Conservation (phyloP, 2,113 vertebrate genomes). For the Onychostoma macrolepis region DNA sequence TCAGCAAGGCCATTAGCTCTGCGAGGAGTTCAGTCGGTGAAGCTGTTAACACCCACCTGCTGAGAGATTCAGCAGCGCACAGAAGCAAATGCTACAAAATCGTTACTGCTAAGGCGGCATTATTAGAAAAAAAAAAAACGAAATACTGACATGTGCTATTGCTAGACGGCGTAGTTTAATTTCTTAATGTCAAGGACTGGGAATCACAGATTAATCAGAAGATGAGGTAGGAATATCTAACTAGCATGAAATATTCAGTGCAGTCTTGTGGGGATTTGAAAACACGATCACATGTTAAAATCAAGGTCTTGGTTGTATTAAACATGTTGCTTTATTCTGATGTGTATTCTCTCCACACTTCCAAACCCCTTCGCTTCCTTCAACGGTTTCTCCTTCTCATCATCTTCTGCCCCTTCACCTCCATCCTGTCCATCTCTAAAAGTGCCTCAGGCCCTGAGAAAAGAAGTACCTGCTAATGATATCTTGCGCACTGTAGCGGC, state of each 20-base stretch:
- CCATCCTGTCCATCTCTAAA: constrained; percentile 49
- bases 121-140: not conserved
- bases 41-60: not conserved
- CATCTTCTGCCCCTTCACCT: not conserved
- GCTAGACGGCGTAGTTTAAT: not conserved
- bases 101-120: not conserved
- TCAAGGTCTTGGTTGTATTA: not conserved
- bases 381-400: constrained; percentile 3
- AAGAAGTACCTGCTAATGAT: constrained; percentile 69
- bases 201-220: not conserved
- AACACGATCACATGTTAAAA: not conserved
- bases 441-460: constrained; percentile 62
- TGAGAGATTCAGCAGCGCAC: not conserved
- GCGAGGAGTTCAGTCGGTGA: not conserved
- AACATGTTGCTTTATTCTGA: not conserved
- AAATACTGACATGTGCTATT: not conserved
- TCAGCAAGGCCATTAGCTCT: constrained; percentile 15
- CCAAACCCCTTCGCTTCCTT: constrained; percentile 29
- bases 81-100: not conserved
- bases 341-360: constrained; percentile 44
- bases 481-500: not conserved
- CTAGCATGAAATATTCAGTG: constrained; percentile 12
- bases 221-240: not conserved
- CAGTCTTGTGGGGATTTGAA: constrained; percentile 11
- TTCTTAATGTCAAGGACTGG: constrained; percentile 1